Conservation (phyloP, 2,113 vertebrate species). For the Paralichthys olivaceus region DNA sequence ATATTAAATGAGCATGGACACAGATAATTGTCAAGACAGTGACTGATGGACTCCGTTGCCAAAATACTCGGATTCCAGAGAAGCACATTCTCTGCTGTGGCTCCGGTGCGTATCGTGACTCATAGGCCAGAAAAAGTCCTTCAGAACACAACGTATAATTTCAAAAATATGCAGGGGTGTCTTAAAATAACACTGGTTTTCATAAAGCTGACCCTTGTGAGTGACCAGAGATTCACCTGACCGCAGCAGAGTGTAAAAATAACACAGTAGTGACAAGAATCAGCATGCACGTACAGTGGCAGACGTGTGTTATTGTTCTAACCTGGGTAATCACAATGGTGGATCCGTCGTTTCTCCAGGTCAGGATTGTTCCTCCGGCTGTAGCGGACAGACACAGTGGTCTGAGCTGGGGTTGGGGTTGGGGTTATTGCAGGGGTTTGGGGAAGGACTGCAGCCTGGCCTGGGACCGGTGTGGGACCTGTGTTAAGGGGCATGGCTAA, state of each 20-base stretch:
- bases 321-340: slow-evolving; percentile 99
- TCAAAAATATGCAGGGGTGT: slow-evolving; percentile 30
- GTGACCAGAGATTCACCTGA: slow-evolving; percentile 37
- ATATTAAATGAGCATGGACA: slow-evolving; percentile 19
- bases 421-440: slow-evolving; percentile 48
- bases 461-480: slow-evolving; percentile 41
- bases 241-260: slow-evolving; percentile 36
- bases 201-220: slow-evolving; percentile 23
- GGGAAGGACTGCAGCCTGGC: slow-evolving; percentile 73
- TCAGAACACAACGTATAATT: slow-evolving; percentile 38
- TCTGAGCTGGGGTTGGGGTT: slow-evolving; percentile 61
- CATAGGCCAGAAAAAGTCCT: slow-evolving; percentile 32
- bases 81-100: neutral
- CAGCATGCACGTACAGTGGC: neutral
- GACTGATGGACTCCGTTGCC: neutral
- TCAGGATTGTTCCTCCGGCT: slow-evolving; percentile 98
- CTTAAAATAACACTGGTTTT: slow-evolving; percentile 44
- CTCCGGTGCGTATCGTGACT: slow-evolving; percentile 7
- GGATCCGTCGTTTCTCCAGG: slow-evolving; percentile 96
- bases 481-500: slow-evolving; percentile 55
- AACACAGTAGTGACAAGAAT: slow-evolving; percentile 23
- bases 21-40: slow-evolving; percentile 30
- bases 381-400: slow-evolving; percentile 88
- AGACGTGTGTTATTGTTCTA: slow-evolving; percentile 40
- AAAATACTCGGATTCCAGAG: slow-evolving; percentile 36